These are phyloP conservation scores for Diloba caeruleocephala DNA, from an alignment of 2,888 invertebrate genomes.

Conservation along the genomic window DNA sequence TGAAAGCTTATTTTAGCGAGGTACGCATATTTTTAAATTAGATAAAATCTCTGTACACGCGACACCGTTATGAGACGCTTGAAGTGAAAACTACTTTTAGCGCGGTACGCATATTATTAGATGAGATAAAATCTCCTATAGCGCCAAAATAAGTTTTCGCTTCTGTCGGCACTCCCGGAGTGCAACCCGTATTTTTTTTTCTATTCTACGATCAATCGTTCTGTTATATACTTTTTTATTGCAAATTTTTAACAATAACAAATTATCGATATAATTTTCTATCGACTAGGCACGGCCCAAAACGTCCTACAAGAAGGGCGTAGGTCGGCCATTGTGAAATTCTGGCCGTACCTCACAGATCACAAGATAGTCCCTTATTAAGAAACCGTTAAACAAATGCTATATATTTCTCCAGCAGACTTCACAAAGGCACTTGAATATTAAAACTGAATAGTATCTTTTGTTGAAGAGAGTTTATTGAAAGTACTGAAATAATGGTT, in stretches of 20 bases:
- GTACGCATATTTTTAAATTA: no score
- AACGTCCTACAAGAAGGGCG: conserved; percentile 60
- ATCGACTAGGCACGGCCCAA: conserved; percentile 3
- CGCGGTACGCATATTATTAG: no score
- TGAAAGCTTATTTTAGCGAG: no score
- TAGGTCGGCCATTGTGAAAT: conserved; percentile 71
- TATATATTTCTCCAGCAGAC: conserved; percentile 41
- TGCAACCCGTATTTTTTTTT: no score
- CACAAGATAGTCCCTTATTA: conserved; percentile 63
- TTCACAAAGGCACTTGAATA: conserved; percentile 30
- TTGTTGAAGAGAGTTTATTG: conserved; percentile 15
- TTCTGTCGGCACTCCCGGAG: no score
- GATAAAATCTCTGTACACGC: not conserved
- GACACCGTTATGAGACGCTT: no score
- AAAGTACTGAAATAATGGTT: conserved; percentile 13
- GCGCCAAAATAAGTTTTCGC: no score
- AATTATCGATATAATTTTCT: conserved; percentile 26
- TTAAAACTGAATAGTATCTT: conserved; percentile 45
- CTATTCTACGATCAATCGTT: no score
- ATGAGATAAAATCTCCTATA: no score
- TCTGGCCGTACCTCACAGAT: conserved; percentile 58
- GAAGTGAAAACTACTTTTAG: no score
- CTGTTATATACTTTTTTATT: no score
- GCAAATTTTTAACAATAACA: not conserved
- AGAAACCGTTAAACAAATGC: conserved; percentile 55